Conservation (phyloP, 2,888 invertebrate species). For the Buathra laborator region DNA sequence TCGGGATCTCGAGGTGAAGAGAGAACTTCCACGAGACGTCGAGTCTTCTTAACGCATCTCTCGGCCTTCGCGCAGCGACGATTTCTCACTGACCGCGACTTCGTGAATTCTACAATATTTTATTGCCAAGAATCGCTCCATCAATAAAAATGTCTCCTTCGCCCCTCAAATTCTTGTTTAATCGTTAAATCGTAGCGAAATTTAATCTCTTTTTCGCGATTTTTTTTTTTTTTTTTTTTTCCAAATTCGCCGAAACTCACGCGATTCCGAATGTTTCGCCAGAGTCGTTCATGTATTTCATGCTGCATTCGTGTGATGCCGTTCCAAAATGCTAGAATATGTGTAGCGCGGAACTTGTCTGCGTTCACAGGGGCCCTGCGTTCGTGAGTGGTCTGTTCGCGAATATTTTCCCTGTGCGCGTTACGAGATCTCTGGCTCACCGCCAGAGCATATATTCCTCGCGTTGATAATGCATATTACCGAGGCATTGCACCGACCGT, state of each 20-base stretch:
- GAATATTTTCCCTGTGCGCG: constrained; percentile 71
- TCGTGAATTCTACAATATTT: neutral
- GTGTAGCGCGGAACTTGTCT: neutral
- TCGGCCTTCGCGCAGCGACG: constrained; percentile 1
- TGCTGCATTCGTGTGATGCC: neutral
- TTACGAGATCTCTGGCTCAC: constrained; percentile 70
- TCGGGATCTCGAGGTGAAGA: neutral
- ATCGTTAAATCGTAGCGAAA: neutral
- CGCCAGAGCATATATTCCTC: constrained; percentile 68
- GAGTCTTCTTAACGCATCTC: constrained; percentile 7
- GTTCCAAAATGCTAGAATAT: neutral
- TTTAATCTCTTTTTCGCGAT: constrained; percentile 1
- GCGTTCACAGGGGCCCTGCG: constrained; percentile 17
- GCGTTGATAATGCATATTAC: constrained; percentile 75
- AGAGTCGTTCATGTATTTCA: neutral
- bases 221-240: constrained; percentile 17
- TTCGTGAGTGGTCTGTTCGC: constrained; percentile 59
- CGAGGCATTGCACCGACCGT: constrained; percentile 68
- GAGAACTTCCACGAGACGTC: constrained; percentile 19
- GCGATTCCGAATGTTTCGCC: constrained; percentile 14
- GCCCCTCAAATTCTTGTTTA: neutral
- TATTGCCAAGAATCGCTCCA: neutral
- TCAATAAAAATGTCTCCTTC: neutral
- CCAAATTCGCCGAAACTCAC: neutral
- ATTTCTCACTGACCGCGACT: constrained; percentile 5